Conservation (phyloP, 2,888 invertebrate species). For the Dryobotodes eremita region DNA sequence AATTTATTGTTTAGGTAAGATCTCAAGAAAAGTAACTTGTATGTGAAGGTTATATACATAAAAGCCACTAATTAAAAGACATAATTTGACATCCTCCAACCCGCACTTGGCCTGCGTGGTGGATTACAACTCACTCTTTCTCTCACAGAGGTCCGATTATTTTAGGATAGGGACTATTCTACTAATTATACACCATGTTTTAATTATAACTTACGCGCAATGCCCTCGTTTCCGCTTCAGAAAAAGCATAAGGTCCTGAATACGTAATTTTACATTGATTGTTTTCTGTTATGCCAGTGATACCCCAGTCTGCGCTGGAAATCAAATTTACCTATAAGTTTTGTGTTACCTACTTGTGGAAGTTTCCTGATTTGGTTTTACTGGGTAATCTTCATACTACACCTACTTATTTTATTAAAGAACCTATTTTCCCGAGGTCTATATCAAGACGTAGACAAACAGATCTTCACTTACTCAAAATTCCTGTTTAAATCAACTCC, state of each 20-base stretch:
- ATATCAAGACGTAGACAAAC: background rate
- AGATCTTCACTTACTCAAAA: constrained; percentile 89
- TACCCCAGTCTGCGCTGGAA: constrained; percentile 70
- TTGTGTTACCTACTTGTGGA: background rate
- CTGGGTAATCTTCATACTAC: background rate
- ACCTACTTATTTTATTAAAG: background rate
- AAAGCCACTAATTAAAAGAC: background rate
- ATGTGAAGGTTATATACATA: background rate
- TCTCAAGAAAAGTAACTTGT: background rate
- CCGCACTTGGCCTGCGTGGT: background rate
- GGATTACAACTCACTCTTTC: background rate
- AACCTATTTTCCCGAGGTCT: background rate
- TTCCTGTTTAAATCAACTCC: constrained; percentile 95
- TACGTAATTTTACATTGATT: constrained; percentile 81
- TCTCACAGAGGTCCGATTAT: background rate
- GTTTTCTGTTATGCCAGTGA: constrained; percentile 62
- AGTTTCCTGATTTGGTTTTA: background rate
- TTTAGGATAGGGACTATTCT: background rate
- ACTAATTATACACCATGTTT: background rate
- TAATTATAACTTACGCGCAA: constrained; percentile 72
- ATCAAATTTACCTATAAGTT: background rate
- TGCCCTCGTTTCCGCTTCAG: constrained; percentile 95
- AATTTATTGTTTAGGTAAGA: no score
- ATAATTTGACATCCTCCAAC: background rate
- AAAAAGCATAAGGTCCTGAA: constrained; percentile 93